phyloP scores from a whole-genome alignment of 2,888 invertebrate genomes.

The Spatulosminthurus flaviceps region DNA sequence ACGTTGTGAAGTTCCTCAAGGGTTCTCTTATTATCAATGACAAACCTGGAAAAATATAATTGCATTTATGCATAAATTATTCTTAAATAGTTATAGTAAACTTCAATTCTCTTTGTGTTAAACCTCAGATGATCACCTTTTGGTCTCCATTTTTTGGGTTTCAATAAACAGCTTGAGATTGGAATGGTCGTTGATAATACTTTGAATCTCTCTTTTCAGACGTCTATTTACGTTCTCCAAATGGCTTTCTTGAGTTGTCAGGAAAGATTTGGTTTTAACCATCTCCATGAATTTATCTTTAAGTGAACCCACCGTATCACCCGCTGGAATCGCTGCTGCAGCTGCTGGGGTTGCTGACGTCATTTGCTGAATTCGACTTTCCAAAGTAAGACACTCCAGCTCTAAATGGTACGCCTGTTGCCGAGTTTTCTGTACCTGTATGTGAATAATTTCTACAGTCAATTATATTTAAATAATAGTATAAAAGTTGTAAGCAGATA shows the following conservation, averaged over 20 bases:
- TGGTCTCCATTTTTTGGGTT: constrained; percentile 38
- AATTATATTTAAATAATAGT: too few species aligned
- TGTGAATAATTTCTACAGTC: background rate
- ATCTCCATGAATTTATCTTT: constrained; percentile 45
- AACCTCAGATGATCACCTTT: constrained; percentile 15
- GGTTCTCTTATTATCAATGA: constrained; percentile 34
- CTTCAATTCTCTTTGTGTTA: background rate
- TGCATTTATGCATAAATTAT: background rate
- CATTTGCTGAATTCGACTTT: constrained; percentile 31
- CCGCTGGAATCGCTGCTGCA: background rate
- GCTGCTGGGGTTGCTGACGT: background rate
- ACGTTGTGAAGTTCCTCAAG: constrained; percentile 34
- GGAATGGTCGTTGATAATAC: constrained; percentile 24
- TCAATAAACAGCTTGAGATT: constrained; percentile 40
- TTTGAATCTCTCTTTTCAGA: constrained; percentile 42
- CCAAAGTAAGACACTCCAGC: constrained; percentile 29
- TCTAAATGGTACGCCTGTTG: constrained; percentile 45
- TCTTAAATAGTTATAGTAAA: too few species aligned
- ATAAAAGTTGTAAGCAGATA: too few species aligned
- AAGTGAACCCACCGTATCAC: constrained; percentile 32
- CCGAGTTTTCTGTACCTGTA: constrained; percentile 26
- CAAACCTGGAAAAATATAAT: constrained; percentile 13
- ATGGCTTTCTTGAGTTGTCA: constrained; percentile 50
- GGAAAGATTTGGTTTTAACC: constrained; percentile 32
- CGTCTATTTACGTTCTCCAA: constrained; percentile 39